Base-by-base conservation (phyloP, 2,797 vertebrate species). In the Danio tinwini region DNA sequence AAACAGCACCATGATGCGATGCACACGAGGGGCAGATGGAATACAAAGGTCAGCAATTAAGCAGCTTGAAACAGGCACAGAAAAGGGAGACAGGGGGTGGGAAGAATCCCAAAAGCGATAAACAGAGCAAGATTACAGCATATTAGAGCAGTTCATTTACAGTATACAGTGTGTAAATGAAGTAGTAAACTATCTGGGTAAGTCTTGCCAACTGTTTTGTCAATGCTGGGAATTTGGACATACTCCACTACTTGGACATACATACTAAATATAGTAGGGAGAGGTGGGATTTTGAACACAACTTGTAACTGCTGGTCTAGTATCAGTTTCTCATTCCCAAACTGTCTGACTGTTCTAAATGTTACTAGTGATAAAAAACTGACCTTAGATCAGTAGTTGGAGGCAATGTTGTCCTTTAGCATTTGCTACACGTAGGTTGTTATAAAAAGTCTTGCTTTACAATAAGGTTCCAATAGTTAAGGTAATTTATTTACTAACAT, bases 11-110 rank as follows among this genome's bases (percentile, higher is more conserved):
- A 49, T 73, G 68, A 49, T 71, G 59, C 9, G 50, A 71, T 71
- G 67, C 45, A 62, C 76, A 78, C 45, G 49, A 61, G 76, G 65
- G 77, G 68, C 58, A 79, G 69, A 78, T 78, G 68, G 62, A 61
- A 44, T 19, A 73, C 75, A 78, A 82, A 82, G 81, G 75, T 78
- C 75, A 82, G 68, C 70, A 82, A 82, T 78, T 82, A 82, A 68
- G 45, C 47, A 52, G 39, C 79, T 75, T 81, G 53, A 75, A 71
- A 64, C 64, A 47, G 47, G 56, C 16, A 56, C 14, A 58, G 69
- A 56, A 13, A 63, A 16, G n/a, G 12, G 11, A 62, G 29, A 47
- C 47, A 47, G 55, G 45, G 29, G 65, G 52, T 68, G 67, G 58
- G 21, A 72, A 44, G 19, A 58, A 39, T 37, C 21, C 61, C 49